Evolutionary conservation across 2,888 invertebrate genomes (phyloP), one percentile per base, ranked within the genome.

Genomic region (Melipona bicolor): DNA sequence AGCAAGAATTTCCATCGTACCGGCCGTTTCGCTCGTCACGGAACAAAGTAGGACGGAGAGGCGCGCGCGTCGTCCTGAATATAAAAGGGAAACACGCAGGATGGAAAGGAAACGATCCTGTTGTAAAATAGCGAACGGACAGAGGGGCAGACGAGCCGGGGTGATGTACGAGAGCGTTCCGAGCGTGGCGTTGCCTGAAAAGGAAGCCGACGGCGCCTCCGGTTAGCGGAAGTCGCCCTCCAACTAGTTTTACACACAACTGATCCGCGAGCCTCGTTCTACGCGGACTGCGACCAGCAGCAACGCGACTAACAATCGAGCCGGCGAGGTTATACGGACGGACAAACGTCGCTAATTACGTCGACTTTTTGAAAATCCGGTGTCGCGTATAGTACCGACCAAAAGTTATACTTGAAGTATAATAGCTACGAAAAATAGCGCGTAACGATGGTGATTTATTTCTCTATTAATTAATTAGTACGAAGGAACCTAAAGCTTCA

Each of bases 151-250:
- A 75, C 62, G 80, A 87, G 70, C 32, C n/a, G 50, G 27, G 5
- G 50, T 75, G 83, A 87, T 69, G 76, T 87, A 83, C 61, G 68
- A 64, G 69, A 75, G 80, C 43, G 43, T 67, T 65, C 67, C 54
- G 76, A 68, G 62, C 74, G 64, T 77, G 59, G 52, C 50, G 68
- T 88, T 79, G 56, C 86, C 79, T 36, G 84, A 70, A 86, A 88
- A 88, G 79, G 79, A 86, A 86, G 79, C 68, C 79, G 64, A 77
- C 81, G 77, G 73, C 77, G 81, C 83, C 85, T 85, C 70, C 65
- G 56, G 68, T 88, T 79, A 65, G 65, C 77, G 73, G 71, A 88
- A 86, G 65, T 84, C 75, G 77, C 72, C 64, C 74, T 78, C 67
- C 80, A 77, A 86, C 59, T 87, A 81, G 71, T 84, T 85, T 83